Evolutionary conservation across 2,797 vertebrate genomes (phyloP).

Genomic region (Jordanella pulchra): DNA sequence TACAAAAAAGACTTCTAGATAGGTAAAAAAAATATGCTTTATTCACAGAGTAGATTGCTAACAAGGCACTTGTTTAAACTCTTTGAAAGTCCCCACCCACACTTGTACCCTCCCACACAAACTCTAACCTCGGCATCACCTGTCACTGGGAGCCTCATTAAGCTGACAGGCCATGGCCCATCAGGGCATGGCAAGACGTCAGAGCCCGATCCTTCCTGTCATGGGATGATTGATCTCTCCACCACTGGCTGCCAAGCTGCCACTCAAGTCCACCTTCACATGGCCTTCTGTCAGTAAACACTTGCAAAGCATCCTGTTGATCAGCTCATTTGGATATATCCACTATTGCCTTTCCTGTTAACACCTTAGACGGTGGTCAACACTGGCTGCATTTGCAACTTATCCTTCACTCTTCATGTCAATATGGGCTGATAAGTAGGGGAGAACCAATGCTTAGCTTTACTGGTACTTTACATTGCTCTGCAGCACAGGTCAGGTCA

Average conservation of each 20-base stretch:
- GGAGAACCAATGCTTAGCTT: not conserved
- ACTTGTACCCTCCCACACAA: conserved; percentile 33
- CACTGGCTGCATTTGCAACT: conserved; percentile 17
- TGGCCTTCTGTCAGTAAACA: conserved; percentile 70
- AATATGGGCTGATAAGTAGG: not conserved
- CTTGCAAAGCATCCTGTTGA: conserved; percentile 66
- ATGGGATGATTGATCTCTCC: conserved; percentile 76
- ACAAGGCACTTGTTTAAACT: conserved; percentile 58
- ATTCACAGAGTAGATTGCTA: conserved; percentile 41
- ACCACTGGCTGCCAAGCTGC: conserved; percentile 72
- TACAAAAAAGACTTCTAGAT: conserved; percentile 13
- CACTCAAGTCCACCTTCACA: conserved; percentile 70
- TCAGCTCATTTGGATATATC: conserved; percentile 65
- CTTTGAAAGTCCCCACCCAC: conserved; percentile 38
- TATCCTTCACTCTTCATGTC: conserved; percentile 17
- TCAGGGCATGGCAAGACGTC: conserved; percentile 72
- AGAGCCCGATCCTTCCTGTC: conserved; percentile 70
- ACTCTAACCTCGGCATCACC: conserved; percentile 66
- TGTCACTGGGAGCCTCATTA: conserved; percentile 79
- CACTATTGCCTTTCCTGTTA: conserved; percentile 25
- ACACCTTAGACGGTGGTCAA: conserved; percentile 19
- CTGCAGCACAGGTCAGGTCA: not conserved
- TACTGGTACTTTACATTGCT: not conserved
- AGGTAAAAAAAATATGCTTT: conserved; percentile 18
- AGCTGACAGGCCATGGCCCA: conserved; percentile 72